Percentiles rank a stretch among this genome's conserved stretches.
Conservation (phyloP, 37 sponge, comb jelly and placozoan genomes). For the Beroe ovata region DNA sequence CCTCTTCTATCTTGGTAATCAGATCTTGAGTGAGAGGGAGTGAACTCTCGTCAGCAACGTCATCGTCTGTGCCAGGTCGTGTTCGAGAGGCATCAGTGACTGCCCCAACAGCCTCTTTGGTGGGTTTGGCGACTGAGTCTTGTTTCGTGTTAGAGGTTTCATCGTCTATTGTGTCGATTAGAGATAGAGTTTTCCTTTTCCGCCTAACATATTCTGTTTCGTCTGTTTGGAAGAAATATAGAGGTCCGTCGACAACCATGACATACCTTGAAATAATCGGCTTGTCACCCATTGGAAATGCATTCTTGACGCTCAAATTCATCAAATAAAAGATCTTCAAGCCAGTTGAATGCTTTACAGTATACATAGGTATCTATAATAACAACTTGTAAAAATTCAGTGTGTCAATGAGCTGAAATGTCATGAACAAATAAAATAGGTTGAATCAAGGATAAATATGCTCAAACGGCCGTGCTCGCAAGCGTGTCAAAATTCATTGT, state of each 20-base stretch:
- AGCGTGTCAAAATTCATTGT: no score
- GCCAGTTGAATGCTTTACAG: no score
- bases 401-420: no score
- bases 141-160: constrained; percentile 29
- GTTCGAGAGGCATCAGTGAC: not conserved
- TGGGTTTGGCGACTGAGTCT: not conserved
- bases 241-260: constrained; percentile 35
- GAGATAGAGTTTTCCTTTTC: constrained; percentile 11
- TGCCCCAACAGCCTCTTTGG: not conserved
- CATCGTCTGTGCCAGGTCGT: not conserved
- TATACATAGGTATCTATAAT: no score
- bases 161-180: constrained; percentile 17
- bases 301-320: no score
- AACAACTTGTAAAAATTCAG: no score
- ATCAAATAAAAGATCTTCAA: no score
- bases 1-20: constrained; percentile 12
- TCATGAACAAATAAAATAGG: no score
- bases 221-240: constrained; percentile 38
- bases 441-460: no score
- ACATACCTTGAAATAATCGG: constrained; percentile 2
- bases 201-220: not conserved
- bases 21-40: not conserved
- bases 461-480: no score
- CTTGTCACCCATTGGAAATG: no score
- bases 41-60: not conserved